Conservation (phyloP, 2,797 vertebrate genomes). For the Neostethus bicornis region DNA sequence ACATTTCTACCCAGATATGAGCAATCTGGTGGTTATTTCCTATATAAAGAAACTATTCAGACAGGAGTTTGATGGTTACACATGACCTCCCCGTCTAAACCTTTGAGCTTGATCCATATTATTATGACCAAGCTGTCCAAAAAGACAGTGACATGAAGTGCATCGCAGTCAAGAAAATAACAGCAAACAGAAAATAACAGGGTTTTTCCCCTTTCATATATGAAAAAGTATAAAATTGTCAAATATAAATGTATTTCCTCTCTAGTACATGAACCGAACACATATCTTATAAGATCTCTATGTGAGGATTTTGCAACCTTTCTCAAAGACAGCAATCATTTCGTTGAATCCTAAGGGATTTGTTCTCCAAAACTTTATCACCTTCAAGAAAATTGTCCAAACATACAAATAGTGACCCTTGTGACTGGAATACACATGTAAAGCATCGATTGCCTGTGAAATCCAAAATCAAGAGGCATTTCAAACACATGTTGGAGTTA, state of each 20-base stretch:
- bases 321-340: not conserved
- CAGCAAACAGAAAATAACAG: not conserved
- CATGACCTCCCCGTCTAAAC: not conserved
- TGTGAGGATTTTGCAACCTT: not conserved
- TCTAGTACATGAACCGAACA: not conserved
- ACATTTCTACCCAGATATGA: not conserved
- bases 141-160: not conserved
- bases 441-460: slow-evolving; percentile 8
- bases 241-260: not conserved
- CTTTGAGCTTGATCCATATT: not conserved
- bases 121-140: not conserved
- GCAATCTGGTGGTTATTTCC: not conserved
- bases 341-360: not conserved
- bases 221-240: not conserved
- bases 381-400: slow-evolving; percentile 9
- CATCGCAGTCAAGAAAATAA: not conserved
- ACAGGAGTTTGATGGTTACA: slow-evolving; percentile 1
- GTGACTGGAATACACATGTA: slow-evolving; percentile 19
- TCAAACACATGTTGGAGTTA: slow-evolving; percentile 33
- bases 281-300: not conserved
- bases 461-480: slow-evolving; percentile 28
- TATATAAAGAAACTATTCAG: not conserved
- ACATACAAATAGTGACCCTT: not conserved
- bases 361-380: slow-evolving; percentile 2
- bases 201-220: too few relatives aligned